phyloP scores from a whole-genome alignment of 2,113 vertebrate species.

The Syngnathus scovelli region DNA sequence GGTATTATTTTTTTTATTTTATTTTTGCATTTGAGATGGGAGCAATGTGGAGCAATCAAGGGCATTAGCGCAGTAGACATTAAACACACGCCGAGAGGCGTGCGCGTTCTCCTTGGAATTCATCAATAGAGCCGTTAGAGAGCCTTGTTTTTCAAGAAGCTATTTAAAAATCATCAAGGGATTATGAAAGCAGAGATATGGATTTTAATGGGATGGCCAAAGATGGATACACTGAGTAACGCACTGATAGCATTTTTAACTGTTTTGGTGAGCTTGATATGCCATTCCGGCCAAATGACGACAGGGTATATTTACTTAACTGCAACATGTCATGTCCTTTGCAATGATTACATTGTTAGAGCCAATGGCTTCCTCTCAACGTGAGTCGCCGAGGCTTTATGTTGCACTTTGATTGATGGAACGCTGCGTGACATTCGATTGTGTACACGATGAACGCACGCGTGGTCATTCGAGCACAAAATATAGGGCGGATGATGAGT shows the following conservation, averaged over 20 bases:
- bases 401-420: slow-evolving; percentile 42
- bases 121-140: slow-evolving; percentile 35
- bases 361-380: slow-evolving; percentile 53
- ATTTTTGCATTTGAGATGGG: slow-evolving; percentile 59
- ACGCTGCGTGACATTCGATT: slow-evolving; percentile 27
- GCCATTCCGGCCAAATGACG: slow-evolving; percentile 11
- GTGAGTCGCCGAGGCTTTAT: slow-evolving; percentile 56
- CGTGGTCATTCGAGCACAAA: slow-evolving; percentile 12
- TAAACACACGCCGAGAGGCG: neutral
- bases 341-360: slow-evolving; percentile 44
- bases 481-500: no score
- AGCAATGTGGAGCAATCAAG: slow-evolving; percentile 60
- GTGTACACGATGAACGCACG: slow-evolving; percentile 15
- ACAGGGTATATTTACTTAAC: neutral
- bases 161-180: neutral
- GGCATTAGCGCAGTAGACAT: slow-evolving; percentile 46
- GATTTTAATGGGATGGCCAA: slow-evolving; percentile 12
- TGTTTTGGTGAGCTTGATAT: slow-evolving; percentile 34
- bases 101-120: slow-evolving; percentile 2
- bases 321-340: slow-evolving; percentile 54
- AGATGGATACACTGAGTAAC: neutral
- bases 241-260: slow-evolving; percentile 32
- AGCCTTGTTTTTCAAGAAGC: neutral
- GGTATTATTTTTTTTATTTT: neutral
- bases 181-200: slow-evolving; percentile 22